Base-by-base conservation (phyloP, 2,888 invertebrate species). In the Lamellibrachia columna region DNA sequence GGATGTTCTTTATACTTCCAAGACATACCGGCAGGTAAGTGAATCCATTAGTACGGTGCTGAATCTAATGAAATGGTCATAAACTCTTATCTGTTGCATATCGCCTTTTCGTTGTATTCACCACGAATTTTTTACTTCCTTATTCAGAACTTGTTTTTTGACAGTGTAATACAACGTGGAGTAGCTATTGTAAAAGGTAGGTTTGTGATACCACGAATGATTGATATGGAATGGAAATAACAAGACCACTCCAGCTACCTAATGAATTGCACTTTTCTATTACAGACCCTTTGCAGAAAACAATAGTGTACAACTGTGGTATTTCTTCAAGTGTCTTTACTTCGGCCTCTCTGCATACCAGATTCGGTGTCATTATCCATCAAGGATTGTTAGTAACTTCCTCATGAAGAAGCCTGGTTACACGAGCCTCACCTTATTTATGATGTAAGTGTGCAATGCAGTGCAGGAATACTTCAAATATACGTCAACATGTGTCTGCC, bases 1-100 rank as follows among this genome's bases (percentile, higher is more conserved):
- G 99, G 99, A 98, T 99, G 98, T 99, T 99, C 97, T 98, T 99
- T 95, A 97, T 99, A 93, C 97, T 99, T 94, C 99, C 99, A 0
- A 98, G 98, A 91, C 98, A 99, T 91, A 99, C 99, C 8, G 98
- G 98, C 96, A 98, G 98, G 95, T 97, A 97, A 94, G 98, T 98
- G 22, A 22, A 40, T 40, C 40, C 40, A 40, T 40, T 40, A 40
- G 40, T 40, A 40, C 40, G 40, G 40, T 40, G 40, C 40, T 40
- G 40, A 40, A 40, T 40, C 40, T 40, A 40, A 40, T 40, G 40
- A 40, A 40, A 40, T 40, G 40, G 40, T 40, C 40, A 40, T 40
- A 40, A 40, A 40, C 40, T 40, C 40, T 40, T 40, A 40, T 40
- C 40, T 40, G 40, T 40, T 40, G 40, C 40, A 40, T 40, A 40